These are phyloP conservation scores for Resseliella maxima DNA, from an alignment of 2,888 invertebrate species.

Conservation along the genomic window DNA sequence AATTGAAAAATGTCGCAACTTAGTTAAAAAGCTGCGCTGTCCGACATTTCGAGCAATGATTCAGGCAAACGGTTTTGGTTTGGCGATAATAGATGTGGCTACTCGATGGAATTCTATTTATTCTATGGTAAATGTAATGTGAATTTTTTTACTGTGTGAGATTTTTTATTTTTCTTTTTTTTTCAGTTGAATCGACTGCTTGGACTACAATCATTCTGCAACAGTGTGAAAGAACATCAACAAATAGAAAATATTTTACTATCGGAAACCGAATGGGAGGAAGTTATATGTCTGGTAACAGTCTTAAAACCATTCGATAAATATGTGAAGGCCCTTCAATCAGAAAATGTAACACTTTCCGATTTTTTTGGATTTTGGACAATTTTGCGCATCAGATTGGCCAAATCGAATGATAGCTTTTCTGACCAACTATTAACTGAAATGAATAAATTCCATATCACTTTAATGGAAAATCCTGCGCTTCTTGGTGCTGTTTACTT, in stretches of 20 bases:
- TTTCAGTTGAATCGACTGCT: not conserved
- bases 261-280: not conserved
- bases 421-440: not conserved
- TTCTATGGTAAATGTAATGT: not conserved
- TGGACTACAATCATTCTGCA: not conserved
- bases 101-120: slow-evolving; percentile 40
- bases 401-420: not conserved
- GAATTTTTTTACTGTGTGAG: not conserved
- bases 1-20: not conserved
- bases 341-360: not conserved
- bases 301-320: not conserved
- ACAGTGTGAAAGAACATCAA: not conserved
- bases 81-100: not conserved
- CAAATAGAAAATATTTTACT: not conserved
- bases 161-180: not conserved
- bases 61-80: too few relatives aligned
- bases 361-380: slow-evolving; percentile 25
- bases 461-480: not conserved
- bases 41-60: not conserved
- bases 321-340: not conserved
- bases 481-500: not conserved
- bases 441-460: not conserved
- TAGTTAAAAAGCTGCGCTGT: not conserved
- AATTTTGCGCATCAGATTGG: not conserved
- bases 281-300: not conserved